Conservation (phyloP, 2,888 invertebrate genomes). For the Dyspetes luteomarginatus region DNA sequence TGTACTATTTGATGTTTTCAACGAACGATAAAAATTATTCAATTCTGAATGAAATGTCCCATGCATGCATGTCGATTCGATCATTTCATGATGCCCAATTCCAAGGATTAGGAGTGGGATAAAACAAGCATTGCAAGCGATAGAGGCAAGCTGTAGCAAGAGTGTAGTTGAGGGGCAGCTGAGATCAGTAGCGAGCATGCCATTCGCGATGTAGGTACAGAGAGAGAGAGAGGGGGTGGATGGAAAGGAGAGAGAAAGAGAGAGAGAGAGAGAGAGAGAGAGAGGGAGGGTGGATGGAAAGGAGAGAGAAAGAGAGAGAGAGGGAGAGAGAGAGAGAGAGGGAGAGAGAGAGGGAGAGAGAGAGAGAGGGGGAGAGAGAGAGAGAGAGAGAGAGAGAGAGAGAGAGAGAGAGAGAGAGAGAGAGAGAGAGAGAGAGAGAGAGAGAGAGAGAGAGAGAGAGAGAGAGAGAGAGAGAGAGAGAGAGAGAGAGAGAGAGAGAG, state of each 20-base stretch:
- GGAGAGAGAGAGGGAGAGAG: neutral
- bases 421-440: too few species aligned
- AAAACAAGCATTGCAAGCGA: slow-evolving; percentile 48
- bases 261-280: too few species aligned
- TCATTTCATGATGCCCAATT: slow-evolving; percentile 76
- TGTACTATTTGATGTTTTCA: too few species aligned
- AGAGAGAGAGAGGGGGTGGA: neutral
- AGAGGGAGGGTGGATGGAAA: too few species aligned
- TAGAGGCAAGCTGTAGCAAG: slow-evolving; percentile 62
- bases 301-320: neutral
- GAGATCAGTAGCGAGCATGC: slow-evolving; percentile 41
- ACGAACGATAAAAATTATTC: too few species aligned
- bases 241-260: neutral
- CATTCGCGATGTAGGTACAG: neutral
- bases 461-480: too few species aligned
- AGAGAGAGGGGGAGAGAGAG: slow-evolving; percentile 43
- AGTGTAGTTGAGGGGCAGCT: slow-evolving; percentile 62
- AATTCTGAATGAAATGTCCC: too few species aligned
- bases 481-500: neutral
- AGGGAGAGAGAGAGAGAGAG: slow-evolving; percentile 3
- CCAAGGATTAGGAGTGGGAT: slow-evolving; percentile 7
- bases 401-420: neutral
- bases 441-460: too few species aligned
- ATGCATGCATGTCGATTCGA: slow-evolving; percentile 49
- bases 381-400: neutral